Base-by-base conservation (phyloP, 2,113 vertebrate genomes). In the Muscicapa adusta region DNA sequence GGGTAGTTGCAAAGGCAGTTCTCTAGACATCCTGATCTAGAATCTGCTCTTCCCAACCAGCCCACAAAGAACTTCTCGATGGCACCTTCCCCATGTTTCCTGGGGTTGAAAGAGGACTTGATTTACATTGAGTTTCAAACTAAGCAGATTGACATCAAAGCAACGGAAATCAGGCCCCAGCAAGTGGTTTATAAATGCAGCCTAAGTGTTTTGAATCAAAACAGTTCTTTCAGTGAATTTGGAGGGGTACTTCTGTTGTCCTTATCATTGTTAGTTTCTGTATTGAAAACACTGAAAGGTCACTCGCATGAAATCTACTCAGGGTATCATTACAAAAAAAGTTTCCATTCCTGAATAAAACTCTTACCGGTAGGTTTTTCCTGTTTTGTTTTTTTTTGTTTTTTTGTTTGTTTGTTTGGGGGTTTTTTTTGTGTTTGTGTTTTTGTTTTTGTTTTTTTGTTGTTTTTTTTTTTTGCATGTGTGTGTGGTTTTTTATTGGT, bases 151-250 rank as follows among this genome's bases (percentile, higher is more conserved):
- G 87, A 92, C 84, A 94, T 96, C 93, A 96, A 96, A 96, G 91
- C 70, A 88, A 50, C 14, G 84, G 94, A 97, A 96, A 94, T 87
- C 57, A 73, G 38, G 45, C 66, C 81, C 54, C 84, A 95, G 81
- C 79, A 94, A 96, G 81, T 88, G 84, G 80, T 94, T 92, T 94
- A 93, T 79, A 94, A 95, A 94, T 91, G 91, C 84, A 94, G 67
- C 23, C 87, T 92, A 92, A 94, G 74, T 96, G 89, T 95, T 97
- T 96, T 94, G 94, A 96, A 89, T 88, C 77, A 93, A 95, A 95
- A 94, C 85, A 96, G 9, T 79, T 88, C 84, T 91, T 94, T 88
- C 81, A 89, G 87, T 85, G 83, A 95, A 79, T 73, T 70, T 91
- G 71, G 83, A 89, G 85, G 73, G 50, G 17, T 94, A 70, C 0